phyloP scores from a whole-genome alignment of 2,113 vertebrate genomes.

The Pollimyrus isidori region DNA sequence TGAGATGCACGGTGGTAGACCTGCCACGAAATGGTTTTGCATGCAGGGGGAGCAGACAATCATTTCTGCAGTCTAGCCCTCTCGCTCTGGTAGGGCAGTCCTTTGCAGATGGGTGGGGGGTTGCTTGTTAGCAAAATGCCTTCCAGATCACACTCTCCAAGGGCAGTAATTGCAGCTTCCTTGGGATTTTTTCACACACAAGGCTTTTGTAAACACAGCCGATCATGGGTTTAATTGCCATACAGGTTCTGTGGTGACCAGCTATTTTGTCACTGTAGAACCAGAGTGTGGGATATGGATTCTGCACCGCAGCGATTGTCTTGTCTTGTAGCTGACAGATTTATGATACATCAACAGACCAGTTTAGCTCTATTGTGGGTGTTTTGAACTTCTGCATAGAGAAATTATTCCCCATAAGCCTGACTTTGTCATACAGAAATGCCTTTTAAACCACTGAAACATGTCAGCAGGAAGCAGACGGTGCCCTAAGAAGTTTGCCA shows the following conservation, averaged over 20 bases:
- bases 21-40: conserved; percentile 26
- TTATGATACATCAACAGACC: conserved; percentile 52
- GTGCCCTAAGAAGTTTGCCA: not conserved
- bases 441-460: not conserved
- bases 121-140: conserved; percentile 44
- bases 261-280: conserved; percentile 41
- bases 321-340: conserved; percentile 43
- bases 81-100: conserved; percentile 21
- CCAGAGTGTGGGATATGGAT: conserved; percentile 51
- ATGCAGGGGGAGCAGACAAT: not conserved
- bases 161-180: conserved; percentile 47
- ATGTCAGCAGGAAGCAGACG: not conserved
- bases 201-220: conserved; percentile 52
- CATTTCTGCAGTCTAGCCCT: conserved; percentile 12
- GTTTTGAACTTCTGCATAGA: conserved; percentile 41
- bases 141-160: conserved; percentile 47
- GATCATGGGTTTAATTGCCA: conserved; percentile 56
- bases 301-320: conserved; percentile 25
- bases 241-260: conserved; percentile 47
- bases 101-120: conserved; percentile 20
- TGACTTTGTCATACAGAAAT: conserved; percentile 37
- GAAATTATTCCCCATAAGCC: conserved; percentile 54
- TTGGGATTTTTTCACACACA: conserved; percentile 49
- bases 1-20: conserved; percentile 24
- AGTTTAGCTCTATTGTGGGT: not conserved